These are phyloP conservation scores for Nomada goodeniana DNA, from an alignment of 2,888 invertebrate species.

Conservation along the genomic window DNA sequence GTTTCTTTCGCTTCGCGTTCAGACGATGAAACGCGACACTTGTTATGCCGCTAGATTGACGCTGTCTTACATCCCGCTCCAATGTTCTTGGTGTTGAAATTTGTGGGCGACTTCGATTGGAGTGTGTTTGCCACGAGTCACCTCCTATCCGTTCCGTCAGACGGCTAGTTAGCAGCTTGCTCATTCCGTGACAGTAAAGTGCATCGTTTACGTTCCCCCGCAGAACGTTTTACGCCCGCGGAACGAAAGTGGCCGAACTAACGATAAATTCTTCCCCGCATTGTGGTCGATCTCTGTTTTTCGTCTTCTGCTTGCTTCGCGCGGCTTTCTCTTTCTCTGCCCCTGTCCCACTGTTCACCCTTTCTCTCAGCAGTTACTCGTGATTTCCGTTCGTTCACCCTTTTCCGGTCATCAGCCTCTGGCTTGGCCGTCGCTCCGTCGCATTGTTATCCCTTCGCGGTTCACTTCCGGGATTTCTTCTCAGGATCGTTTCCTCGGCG, in stretches of 20 bases:
- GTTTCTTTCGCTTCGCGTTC: background rate
- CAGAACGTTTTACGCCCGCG: constrained; percentile 38
- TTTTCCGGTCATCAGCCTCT: constrained; percentile 78
- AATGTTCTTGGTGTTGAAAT: background rate
- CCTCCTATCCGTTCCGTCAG: background rate
- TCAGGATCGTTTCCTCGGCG: constrained; percentile 53
- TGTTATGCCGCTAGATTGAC: background rate
- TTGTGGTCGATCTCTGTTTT: constrained; percentile 15
- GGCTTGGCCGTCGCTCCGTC: constrained; percentile 45
- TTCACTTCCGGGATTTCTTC: constrained; percentile 66
- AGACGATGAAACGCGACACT: background rate
- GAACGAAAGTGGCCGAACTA: constrained; percentile 33
- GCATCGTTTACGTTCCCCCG: constrained; percentile 26
- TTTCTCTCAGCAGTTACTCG: constrained; percentile 64
- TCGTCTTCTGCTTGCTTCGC: background rate
- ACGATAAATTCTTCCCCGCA: constrained; percentile 58
- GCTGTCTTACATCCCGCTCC: background rate
- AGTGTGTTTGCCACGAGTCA: no score
- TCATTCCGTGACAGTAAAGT: background rate
- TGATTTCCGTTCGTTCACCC: constrained; percentile 79
- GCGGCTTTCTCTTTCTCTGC: constrained; percentile 10
- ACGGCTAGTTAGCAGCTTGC: background rate
- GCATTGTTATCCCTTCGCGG: constrained; percentile 67
- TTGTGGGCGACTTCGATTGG: no score
- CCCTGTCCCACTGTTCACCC: constrained; percentile 47